Evolutionary conservation across 2,888 invertebrate genomes (phyloP), one percentile per base, ranked within the genome.

Genomic region (Torymus texanus): DNA sequence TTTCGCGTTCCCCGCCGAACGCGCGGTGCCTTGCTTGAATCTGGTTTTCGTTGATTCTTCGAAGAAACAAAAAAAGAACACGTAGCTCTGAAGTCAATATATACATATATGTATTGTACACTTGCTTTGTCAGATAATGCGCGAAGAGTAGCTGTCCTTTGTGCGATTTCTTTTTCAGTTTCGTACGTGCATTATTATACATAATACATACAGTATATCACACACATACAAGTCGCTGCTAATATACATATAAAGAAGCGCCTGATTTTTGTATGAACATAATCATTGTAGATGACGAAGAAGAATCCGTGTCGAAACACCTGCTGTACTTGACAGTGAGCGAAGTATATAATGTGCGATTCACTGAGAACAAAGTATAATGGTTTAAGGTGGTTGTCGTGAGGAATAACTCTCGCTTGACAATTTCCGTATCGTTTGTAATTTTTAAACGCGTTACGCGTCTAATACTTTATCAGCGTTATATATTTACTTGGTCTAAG

Each of bases 21-120:
- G 70, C 21, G n/a, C 14, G 70, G 74, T 80, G 77, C 80, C 77
- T 80, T 80, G 74, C 65, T 80, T 74, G 24, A 50, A 29, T 16
- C 55, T 16, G 14, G 2, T 76, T 76, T 41, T 68, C 14, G 59
- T 73, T 63, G 21, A 51, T 80, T 63, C 14, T 41, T 41, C 41
- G 41, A 41, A 41, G 8, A 41, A 41, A 41, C 18, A 63, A 58
- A 53, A 21, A 21, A 21, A 21, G 21, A 2, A 29, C 55, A 51
- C 21, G 13, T 63, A 65, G 56, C 51, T 68, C 58, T 50, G 16
- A 24, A 76, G 56, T 80, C 62, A 59, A 70, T 50, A 71, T 62
- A 61, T 50, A 65, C n/a, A 18, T 11, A 13, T 72, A 16, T 41
- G 5, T 41, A 41, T 41, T 41, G 41, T 41, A 41, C 8, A 41